Evolutionary conservation across 2,797 vertebrate genomes (phyloP).

Genomic region (Tympanoctomys barrerae): DNA sequence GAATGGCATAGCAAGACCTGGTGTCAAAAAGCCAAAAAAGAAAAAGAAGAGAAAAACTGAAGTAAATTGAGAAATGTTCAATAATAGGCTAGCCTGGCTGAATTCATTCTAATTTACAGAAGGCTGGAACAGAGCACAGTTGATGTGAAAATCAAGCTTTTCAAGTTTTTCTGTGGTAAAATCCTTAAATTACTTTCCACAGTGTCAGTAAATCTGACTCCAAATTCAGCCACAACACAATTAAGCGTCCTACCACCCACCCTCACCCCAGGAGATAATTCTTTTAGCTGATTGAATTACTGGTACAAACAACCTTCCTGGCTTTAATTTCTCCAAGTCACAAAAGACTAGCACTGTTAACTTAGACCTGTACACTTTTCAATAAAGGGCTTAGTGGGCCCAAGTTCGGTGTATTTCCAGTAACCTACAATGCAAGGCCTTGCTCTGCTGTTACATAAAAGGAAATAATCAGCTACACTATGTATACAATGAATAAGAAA

Average conservation of each 20-base stretch:
- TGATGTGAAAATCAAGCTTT: slow-evolving; percentile 47
- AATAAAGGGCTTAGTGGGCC: slow-evolving; percentile 65
- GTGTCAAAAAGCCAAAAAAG: neutral
- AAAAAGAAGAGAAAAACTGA: neutral
- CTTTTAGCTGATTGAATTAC: slow-evolving; percentile 71
- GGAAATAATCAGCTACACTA: slow-evolving; percentile 56
- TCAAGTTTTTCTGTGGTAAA: slow-evolving; percentile 62
- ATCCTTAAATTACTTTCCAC: slow-evolving; percentile 64
- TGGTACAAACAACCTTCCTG: slow-evolving; percentile 43
- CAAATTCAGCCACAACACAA: slow-evolving; percentile 76
- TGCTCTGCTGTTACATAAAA: slow-evolving; percentile 66
- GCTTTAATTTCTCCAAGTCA: slow-evolving; percentile 69
- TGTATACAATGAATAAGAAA: slow-evolving; percentile 63
- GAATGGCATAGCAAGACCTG: neutral
- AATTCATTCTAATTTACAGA: slow-evolving; percentile 4
- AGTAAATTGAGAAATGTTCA: slow-evolving; percentile 15
- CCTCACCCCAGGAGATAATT: slow-evolving; percentile 48
- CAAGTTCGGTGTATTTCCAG: slow-evolving; percentile 47
- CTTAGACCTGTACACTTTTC: slow-evolving; percentile 61
- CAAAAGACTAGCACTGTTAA: slow-evolving; percentile 72
- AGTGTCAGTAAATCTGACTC: slow-evolving; percentile 70
- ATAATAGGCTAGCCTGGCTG: neutral
- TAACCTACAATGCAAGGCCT: slow-evolving; percentile 49
- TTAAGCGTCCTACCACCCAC: slow-evolving; percentile 47
- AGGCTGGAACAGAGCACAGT: neutral